A percentile compares a stretch with the other conserved stretches of the same genome.
Evolutionary conservation across 1,140 invertebrate species (phyloP).

Genomic region (Hetaerina americana): DNA sequence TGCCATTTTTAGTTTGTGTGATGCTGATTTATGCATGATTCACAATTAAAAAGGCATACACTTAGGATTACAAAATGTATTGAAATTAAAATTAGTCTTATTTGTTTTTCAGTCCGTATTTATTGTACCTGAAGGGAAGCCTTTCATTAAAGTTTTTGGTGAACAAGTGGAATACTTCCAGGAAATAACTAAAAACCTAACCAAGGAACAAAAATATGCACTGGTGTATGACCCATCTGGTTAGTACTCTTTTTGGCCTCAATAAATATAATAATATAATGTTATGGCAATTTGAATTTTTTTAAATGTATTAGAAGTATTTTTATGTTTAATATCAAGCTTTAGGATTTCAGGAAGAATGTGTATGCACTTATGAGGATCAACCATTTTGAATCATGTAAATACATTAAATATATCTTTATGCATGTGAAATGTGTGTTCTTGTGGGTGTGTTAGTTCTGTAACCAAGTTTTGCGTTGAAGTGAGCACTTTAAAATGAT

Average conservation of each 20-base stretch:
- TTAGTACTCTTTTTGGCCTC: neutral
- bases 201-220: conserved; percentile 36
- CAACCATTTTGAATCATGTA: neutral
- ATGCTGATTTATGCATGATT: neutral
- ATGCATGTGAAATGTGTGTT: neutral
- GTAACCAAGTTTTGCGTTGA: too few relatives aligned
- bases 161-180: conserved; percentile 41
- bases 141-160: conserved; percentile 44
- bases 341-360: neutral
- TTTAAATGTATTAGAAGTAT: neutral
- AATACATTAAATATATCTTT: neutral
- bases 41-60: neutral
- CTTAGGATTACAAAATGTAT: neutral
- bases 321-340: neutral
- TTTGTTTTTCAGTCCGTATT: conserved; percentile 31
- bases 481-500: too few relatives aligned
- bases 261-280: neutral
- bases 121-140: conserved; percentile 30
- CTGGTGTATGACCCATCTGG: conserved; percentile 31
- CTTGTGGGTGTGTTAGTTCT: too few relatives aligned
- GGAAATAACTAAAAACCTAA: conserved; percentile 39
- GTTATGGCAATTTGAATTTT: neutral
- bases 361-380: neutral
- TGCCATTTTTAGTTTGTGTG: conserved; percentile 10
- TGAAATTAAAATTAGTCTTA: neutral